These are phyloP conservation scores for Agonopterix alstromeriana DNA, from an alignment of 2,888 invertebrate species.

Conservation along the genomic window DNA sequence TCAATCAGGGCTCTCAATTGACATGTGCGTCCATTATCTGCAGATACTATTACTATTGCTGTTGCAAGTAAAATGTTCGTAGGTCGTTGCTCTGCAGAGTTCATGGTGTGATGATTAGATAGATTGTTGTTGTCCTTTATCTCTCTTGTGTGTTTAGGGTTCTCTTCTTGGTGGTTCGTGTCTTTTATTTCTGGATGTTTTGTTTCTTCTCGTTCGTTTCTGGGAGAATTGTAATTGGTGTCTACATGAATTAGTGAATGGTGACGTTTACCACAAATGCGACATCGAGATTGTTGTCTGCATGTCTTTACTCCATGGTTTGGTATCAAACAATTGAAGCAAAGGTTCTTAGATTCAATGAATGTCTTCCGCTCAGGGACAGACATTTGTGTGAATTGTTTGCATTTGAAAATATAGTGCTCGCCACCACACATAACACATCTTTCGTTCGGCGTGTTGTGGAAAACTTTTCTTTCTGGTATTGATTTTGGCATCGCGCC, in stretches of 20 bases:
- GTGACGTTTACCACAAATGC: neutral
- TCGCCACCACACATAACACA: neutral
- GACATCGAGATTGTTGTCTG: neutral
- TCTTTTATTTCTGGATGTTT: neutral
- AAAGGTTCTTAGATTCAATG: neutral
- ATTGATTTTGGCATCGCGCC: neutral
- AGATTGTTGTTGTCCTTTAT: neutral
- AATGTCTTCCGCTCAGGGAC: neutral
- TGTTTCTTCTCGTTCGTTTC: neutral
- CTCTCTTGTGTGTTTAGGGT: neutral
- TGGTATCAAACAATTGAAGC: neutral
- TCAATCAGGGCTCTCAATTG: conserved; percentile 4
- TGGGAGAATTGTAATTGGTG: too few relatives aligned
- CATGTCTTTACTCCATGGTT: neutral
- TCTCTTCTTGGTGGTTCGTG: neutral
- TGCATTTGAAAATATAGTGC: neutral
- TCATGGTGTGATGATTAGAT: neutral
- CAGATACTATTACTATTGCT: neutral
- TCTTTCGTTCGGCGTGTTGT: neutral
- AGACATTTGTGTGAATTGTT: neutral
- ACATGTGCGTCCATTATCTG: conserved; percentile 5
- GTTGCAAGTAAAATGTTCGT: neutral
- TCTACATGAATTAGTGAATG: neutral
- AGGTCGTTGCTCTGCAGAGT: neutral
- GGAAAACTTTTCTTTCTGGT: neutral